A percentile compares a stretch with the other conserved stretches of the same genome.
These are phyloP conservation scores for Molossus molossus DNA, from an alignment of 2,797 vertebrate species.

Conservation along the genomic window DNA sequence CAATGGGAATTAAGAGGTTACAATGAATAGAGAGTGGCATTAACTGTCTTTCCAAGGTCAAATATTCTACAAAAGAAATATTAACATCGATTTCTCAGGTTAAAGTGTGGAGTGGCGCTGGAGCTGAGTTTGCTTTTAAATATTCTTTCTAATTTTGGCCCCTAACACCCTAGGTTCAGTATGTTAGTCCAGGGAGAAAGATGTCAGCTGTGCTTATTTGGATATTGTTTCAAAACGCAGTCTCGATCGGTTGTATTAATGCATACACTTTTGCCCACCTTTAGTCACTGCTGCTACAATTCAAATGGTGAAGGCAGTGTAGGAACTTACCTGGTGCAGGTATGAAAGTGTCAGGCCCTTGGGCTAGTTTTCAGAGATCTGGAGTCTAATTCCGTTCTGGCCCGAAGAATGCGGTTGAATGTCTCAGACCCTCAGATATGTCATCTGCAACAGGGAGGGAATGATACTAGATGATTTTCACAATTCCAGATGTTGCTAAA, in stretches of 20 bases:
- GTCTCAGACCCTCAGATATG: neutral
- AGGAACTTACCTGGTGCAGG: neutral
- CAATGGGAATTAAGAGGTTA: constrained; percentile 73
- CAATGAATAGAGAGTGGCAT: constrained; percentile 56
- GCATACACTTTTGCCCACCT: neutral
- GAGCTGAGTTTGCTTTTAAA: neutral
- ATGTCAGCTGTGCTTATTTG: neutral
- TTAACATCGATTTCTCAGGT: constrained; percentile 52
- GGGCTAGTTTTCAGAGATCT: neutral
- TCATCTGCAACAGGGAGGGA: neutral
- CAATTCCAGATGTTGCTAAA: constrained; percentile 10
- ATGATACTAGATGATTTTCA: neutral
- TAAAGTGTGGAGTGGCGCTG: neutral
- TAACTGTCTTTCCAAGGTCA: constrained; percentile 32
- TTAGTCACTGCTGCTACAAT: constrained; percentile 8
- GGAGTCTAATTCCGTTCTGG: neutral
- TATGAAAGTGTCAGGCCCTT: neutral
- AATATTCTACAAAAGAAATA: constrained; percentile 71
- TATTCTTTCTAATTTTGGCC: constrained; percentile 41
- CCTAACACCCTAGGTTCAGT: constrained; percentile 54
- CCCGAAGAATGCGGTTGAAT: neutral
- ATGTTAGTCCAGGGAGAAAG: neutral
- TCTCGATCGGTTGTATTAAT: constrained; percentile 55
- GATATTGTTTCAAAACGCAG: neutral
- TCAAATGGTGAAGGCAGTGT: neutral